phyloP scores from a whole-genome alignment of 2,888 invertebrate genomes.

The Pammene fasciana region DNA sequence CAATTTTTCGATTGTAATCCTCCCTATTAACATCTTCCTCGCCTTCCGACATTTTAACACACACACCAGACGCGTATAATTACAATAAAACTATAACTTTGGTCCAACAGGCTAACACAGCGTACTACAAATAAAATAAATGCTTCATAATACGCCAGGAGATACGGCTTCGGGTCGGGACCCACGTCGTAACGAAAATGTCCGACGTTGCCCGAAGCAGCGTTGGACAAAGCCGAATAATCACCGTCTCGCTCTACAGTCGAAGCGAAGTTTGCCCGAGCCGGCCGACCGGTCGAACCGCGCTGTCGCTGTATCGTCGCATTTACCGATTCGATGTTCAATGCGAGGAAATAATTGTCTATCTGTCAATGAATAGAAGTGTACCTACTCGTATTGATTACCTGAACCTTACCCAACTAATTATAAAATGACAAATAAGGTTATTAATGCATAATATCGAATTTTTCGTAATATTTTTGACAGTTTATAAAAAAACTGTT shows the following conservation, averaged over 20 bases:
- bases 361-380: background rate
- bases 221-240: slow-evolving; percentile 54
- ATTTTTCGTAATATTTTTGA: no score
- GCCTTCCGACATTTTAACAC: slow-evolving; percentile 18
- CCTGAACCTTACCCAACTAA: slow-evolving; percentile 7
- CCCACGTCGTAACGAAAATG: slow-evolving; percentile 38
- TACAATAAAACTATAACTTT: background rate
- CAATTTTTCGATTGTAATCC: slow-evolving; percentile 56
- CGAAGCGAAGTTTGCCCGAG: slow-evolving; percentile 45
- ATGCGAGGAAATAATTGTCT: background rate
- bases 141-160: background rate
- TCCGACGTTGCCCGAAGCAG: slow-evolving; percentile 51
- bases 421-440: background rate
- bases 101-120: background rate
- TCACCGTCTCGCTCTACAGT: slow-evolving; percentile 41
- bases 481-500: no score
- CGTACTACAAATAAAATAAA: background rate
- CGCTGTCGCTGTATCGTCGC: slow-evolving; percentile 6
- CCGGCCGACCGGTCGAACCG: slow-evolving; percentile 23
- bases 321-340: slow-evolving; percentile 9
- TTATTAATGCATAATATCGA: no score
- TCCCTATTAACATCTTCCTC: slow-evolving; percentile 52
- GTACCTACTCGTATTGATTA: slow-evolving; percentile 24
- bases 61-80: background rate
- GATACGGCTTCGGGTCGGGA: background rate